Evolutionary conservation across 2,797 vertebrate species (phyloP), one percentile per base, ranked within the genome.

Genomic region (Sebastolobus altivelis): DNA sequence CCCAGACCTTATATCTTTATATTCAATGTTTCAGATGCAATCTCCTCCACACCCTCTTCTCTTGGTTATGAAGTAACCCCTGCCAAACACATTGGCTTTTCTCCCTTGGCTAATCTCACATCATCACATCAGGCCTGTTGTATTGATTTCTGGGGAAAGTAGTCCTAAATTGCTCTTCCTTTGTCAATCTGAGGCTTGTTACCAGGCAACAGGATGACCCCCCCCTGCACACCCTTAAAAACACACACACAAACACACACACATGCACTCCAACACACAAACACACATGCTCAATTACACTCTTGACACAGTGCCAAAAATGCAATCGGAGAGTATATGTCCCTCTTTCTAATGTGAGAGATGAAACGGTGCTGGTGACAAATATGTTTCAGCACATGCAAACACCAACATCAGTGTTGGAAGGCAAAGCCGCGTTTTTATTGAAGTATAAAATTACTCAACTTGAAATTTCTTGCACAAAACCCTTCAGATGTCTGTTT

Each of bases 111-210:
- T 96, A 95, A 96, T 96, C 95, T 97, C 91, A 93, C 93, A 95
- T 96, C 96, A 95, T 96, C 92, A 93, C 94, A 95, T 96, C 93
- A 96, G 95, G 93, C 92, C 94, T 94, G 94, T 95, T 94, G 95
- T 97, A 97, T 96, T 95, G 97, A 97, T 97, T 97, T 96, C 94
- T 95, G 93, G 86, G 92, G 92, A 95, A 95, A 95, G 94, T 94
- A 93, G 94, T 91, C 90, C 91, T 93, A 94, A 89, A 87, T 94
- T 91, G 92, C 94, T 75, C 89, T 96, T 95, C 94, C 92, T 96
- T 96, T 96, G 94, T 97, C 96, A 96, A 95, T 96, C 95, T 89
- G 33, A 86, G 91, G 81, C 90, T 2, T 54, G 96, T 97, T 97
- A 96, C 96, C 90, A 96, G 94, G 95, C 95, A 96, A 96, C 94